A percentile compares a stretch with the other conserved stretches of the same genome.
Conservation (phyloP, 2,888 invertebrate species). For the Calliscelio sp. region DNA sequence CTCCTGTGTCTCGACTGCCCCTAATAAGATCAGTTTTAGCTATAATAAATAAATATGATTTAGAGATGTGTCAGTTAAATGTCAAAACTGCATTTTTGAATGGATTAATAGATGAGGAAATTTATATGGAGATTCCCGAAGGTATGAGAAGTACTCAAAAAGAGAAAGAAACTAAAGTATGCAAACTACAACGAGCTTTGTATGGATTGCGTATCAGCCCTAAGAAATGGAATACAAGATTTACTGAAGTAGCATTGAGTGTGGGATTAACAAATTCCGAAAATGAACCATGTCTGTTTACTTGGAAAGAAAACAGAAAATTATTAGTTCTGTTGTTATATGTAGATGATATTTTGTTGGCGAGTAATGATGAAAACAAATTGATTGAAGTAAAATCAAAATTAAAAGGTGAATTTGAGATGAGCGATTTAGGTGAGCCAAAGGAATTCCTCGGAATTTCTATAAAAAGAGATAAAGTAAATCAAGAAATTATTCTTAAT, state of each 20-base stretch:
- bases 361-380: conserved; percentile 50
- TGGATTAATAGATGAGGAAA: conserved; percentile 49
- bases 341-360: no score
- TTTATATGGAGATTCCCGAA: conserved; percentile 1
- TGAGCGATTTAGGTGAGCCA: conserved; percentile 37
- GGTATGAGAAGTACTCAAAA: conserved; percentile 23
- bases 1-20: conserved; percentile 32
- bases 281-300: conserved; percentile 63
- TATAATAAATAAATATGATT: conserved; percentile 44
- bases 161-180: conserved; percentile 45
- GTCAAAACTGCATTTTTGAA: conserved; percentile 76
- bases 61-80: conserved; percentile 49
- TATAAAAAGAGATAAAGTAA: conserved; percentile 46
- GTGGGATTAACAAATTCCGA: conserved; percentile 55
- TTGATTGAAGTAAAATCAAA: conserved; percentile 46
- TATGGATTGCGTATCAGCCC: conserved; percentile 47
- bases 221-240: conserved; percentile 60
- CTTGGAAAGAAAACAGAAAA: conserved; percentile 35
- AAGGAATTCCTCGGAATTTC: conserved; percentile 40
- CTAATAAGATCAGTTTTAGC: conserved; percentile 49
- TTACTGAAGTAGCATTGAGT: conserved; percentile 53
- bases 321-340: conserved; percentile 34
- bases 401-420: conserved; percentile 27
- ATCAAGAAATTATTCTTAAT: conserved; percentile 23
- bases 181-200: conserved; percentile 62